Base-by-base conservation (phyloP, 2,797 vertebrate species). In the Syngnathus acus region DNA sequence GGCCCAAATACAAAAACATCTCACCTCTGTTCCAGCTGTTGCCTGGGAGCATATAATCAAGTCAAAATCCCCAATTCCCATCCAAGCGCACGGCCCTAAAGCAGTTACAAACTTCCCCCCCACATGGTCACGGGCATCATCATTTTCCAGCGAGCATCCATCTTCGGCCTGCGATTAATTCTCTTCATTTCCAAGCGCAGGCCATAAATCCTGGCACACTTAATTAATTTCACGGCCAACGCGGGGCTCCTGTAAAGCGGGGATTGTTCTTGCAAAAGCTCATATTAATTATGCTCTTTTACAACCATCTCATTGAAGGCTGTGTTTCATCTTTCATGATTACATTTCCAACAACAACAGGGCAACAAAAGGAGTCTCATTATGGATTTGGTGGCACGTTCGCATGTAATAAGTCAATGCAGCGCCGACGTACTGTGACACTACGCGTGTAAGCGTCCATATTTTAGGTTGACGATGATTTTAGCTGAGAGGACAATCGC, bases 231-330 rank as follows among this genome's bases (percentile, higher is more conserved):
- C 94, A 93, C 92, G 90, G 95, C 92, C 93, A 93, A 92, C 91
- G 85, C 90, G 92, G 94, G 95, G 86, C 88, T 94, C 93, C 94
- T 89, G 93, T 95, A 97, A 97, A 97, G 95, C 93, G 78, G 91
- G 94, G 93, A 97, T 95, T 97, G 95, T 98, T 98, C 94, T 96
- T 92, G 90, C 94, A 98, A 98, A 96, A 97, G 94, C 95, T 93
- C 94, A 96, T 97, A 98, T 99, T 98, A 99, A 98, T 98, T 98
- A 97, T 98, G 96, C 95, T 96, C 96, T 98, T 99, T 93, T 97
- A 98, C 94, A 92, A 95, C 94, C 92, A 94, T 96, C 94, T 95
- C 94, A 95, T 93, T 95, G 94, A 96, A 94, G 94, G 94, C 93
- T 94, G 93, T 94, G 94, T 98, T 99, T 95, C 95, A 98, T 98